Percentiles rank a stretch among this genome's conserved stretches.
These are phyloP conservation scores for Paramisgurnus dabryanus DNA, from an alignment of 2,113 vertebrate species.

Conservation along the genomic window DNA sequence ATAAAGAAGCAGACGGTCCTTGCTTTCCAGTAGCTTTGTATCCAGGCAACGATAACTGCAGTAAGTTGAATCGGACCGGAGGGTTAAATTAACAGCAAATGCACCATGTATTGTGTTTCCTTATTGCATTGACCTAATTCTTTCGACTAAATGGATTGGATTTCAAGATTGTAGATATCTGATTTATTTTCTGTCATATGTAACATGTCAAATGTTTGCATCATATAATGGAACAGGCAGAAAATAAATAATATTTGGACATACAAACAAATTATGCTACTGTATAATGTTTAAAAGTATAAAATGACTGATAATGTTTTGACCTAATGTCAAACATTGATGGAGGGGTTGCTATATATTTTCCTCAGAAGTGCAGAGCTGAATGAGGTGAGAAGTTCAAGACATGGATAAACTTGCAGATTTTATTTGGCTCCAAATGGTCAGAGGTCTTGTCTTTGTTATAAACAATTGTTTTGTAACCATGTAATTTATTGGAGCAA, in stretches of 20 bases:
- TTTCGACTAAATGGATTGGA: constrained; percentile 45
- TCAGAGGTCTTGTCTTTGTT: not conserved
- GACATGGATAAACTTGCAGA: constrained; percentile 12
- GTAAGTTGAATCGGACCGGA: constrained; percentile 46
- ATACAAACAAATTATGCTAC: not conserved
- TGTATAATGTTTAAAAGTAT: too few relatives aligned
- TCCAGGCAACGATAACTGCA: constrained; percentile 55
- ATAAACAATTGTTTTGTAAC: too few relatives aligned
- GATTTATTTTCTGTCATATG: constrained; percentile 16
- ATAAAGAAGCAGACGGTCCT: constrained; percentile 37
- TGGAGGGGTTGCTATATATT: constrained; percentile 36
- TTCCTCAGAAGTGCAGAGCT: constrained; percentile 1
- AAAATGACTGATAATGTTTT: not conserved
- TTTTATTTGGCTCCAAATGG: not conserved
- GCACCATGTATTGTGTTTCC: constrained; percentile 52
- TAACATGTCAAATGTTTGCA: not conserved
- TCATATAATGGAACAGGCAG: not conserved
- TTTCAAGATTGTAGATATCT: constrained; percentile 22
- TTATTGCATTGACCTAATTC: constrained; percentile 55
- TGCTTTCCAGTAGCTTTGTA: constrained; percentile 51
- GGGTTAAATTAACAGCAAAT: constrained; percentile 50
- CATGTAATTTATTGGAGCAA: too few relatives aligned
- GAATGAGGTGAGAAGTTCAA: not conserved
- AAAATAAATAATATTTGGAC: not conserved
- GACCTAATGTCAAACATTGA: constrained; percentile 2